Evolutionary conservation across 2,113 vertebrate species (phyloP).

Genomic region (Pithys albifrons): DNA sequence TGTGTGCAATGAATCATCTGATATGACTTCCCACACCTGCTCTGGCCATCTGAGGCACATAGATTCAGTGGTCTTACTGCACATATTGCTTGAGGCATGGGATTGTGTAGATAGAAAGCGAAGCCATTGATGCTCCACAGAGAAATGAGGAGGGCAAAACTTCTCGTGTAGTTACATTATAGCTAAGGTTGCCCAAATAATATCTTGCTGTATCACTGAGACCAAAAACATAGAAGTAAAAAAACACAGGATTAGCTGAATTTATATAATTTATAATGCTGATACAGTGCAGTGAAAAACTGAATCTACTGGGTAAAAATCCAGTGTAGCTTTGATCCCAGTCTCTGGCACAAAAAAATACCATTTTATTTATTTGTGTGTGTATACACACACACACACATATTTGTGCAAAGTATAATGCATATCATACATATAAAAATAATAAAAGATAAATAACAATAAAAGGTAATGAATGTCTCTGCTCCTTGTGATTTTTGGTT

Average conservation of each 20-base stretch:
- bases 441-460: neutral
- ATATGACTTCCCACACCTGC: rapidly evolving
- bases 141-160: neutral
- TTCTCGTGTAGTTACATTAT: neutral
- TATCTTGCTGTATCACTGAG: neutral
- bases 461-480: neutral
- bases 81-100: neutral
- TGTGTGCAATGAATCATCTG: rapidly evolving
- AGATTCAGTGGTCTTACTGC: neutral
- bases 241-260: neutral
- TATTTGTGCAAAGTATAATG: neutral
- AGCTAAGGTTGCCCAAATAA: neutral
- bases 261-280: neutral
- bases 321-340: neutral
- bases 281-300: neutral
- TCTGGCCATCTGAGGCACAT: neutral
- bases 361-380: neutral
- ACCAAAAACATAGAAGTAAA: neutral
- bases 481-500: neutral
- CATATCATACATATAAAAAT: neutral
- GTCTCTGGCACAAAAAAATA: neutral
- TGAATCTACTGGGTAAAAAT: neutral
- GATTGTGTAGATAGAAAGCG: neutral
- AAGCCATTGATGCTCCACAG: neutral
- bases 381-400: no score